Conservation (phyloP, 2,888 invertebrate species). For the Drosophila borborema region DNA sequence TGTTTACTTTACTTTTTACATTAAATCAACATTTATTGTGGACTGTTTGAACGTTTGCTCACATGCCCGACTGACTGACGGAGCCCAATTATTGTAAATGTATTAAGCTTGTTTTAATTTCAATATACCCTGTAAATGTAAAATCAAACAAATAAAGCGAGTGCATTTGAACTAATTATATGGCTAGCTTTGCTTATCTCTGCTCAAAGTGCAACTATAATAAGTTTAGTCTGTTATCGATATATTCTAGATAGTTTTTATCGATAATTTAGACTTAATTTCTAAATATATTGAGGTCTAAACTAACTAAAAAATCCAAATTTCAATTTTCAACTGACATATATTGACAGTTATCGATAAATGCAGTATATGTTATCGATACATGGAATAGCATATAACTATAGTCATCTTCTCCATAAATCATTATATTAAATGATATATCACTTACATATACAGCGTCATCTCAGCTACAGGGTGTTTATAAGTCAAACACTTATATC, state of each 20-base stretch:
- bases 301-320: no score
- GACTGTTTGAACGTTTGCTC: neutral
- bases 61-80: neutral
- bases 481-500: neutral
- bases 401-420: neutral
- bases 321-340: neutral
- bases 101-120: conserved; percentile 16
- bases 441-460: neutral
- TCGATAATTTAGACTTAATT: neutral
- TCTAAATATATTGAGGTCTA: neutral
- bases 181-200: neutral
- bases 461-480: neutral
- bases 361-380: neutral
- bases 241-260: neutral
- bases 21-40: conserved; percentile 38
- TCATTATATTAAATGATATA: neutral
- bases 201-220: neutral
- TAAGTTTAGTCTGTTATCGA: neutral
- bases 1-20: conserved; percentile 16
- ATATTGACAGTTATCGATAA: neutral
- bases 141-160: neutral
- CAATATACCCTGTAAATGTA: conserved; percentile 2
- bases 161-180: neutral
- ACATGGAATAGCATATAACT: neutral
- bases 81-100: conserved; percentile 20